Evolutionary conservation across 2,113 vertebrate genomes (phyloP), one percentile per base, ranked within the genome.

Genomic region (Eretmochelys imbricata): DNA sequence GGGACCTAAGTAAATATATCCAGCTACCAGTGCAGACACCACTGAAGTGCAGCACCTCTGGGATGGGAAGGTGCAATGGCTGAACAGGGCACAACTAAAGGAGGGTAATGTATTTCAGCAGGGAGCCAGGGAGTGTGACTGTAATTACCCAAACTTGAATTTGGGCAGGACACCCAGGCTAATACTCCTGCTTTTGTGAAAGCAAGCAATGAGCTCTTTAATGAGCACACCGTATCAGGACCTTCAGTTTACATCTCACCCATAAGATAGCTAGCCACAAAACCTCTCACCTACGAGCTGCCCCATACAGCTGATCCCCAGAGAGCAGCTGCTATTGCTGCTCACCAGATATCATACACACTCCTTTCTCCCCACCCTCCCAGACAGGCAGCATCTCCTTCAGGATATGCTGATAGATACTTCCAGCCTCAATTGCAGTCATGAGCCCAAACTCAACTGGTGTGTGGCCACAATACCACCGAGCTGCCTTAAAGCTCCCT

Each of bases 401-500:
- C 79, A 80, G 82, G 85, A 92, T 90, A 88, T 0, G 3, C 81
- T 86, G 78, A 65, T 54, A 85, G 84, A 93, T 94, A 92, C 0
- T 9, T 96, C 89, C 96, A 76, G 84, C 55, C 62, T 90, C 0
- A 1, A 91, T 1, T 82, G 85, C 92, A 97, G 92, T 62, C 92
- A 80, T 86, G 91, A 90, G 92, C 76, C 25, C 96, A 92, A 97
- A 96, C 90, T 97, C 96, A 93, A 82, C 81, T n/a, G 48, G 85
- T 49, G 10, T 53, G 54, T 89, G 90, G 55, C 90, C 94, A 96
- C 93, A 72, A 78, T 97, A 96, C 96, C 95, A 97, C 92, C 65
- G 35, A 98, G 95, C 92, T 49, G 94, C 96, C 95, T 97, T 97
- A 95, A 98, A 91, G 86, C 89, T 95, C 94, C 95, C 95, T 94